phyloP scores from a whole-genome alignment of 2,113 vertebrate genomes.

The Phylloscopus trochilus region DNA sequence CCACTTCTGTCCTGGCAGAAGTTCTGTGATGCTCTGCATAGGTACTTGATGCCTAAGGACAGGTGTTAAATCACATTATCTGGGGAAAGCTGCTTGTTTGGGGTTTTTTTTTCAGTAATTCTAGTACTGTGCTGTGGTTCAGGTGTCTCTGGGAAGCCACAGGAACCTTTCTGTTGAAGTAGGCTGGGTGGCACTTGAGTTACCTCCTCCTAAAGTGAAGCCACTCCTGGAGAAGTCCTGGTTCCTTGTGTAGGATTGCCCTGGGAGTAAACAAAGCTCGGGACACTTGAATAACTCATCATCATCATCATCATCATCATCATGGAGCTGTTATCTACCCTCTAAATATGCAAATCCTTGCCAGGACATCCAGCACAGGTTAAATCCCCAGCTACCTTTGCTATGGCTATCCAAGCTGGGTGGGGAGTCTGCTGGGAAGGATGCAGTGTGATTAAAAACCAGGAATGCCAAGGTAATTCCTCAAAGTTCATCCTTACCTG shows the following conservation, averaged over 20 bases:
- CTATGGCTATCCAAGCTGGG: accelerated
- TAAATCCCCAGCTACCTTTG: not conserved
- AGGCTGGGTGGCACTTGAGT: not conserved
- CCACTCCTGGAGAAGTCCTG: not conserved
- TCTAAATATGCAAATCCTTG: not conserved
- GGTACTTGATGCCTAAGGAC: not conserved
- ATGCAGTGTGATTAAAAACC: not conserved
- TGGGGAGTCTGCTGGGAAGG: not conserved
- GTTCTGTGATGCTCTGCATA: accelerated
- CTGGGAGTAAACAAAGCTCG: not conserved
- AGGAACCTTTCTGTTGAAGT: not conserved
- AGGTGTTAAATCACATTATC: not conserved
- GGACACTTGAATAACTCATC: not conserved
- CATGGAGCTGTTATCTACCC: not conserved
- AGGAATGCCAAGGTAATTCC: not conserved
- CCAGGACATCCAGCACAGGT: not conserved
- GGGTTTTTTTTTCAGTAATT: not conserved
- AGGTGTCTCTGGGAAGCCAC: not conserved
- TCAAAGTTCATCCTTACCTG: not conserved
- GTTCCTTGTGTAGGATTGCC: not conserved
- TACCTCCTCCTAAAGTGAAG: not conserved
- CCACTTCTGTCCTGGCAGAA: not conserved
- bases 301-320: not conserved
- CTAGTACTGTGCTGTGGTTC: not conserved
- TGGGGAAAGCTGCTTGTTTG: not conserved